phyloP scores from a whole-genome alignment of 35 echinoderm and acorn worm genomes.

The Nesometra sesokonis region DNA sequence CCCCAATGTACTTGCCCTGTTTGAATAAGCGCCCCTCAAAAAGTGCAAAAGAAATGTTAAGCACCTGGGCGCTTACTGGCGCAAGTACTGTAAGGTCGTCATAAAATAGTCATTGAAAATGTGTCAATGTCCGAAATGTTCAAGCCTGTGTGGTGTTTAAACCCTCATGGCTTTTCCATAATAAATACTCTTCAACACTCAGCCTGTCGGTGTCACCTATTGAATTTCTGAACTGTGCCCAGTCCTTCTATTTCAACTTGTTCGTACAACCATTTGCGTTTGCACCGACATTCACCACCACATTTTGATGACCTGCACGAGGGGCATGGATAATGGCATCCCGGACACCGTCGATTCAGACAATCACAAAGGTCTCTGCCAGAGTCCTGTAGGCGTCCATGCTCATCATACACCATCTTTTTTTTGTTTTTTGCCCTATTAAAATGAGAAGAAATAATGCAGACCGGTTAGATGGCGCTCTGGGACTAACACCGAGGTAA shows the following conservation, averaged over 20 bases:
- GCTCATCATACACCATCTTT: slow-evolving; percentile 57
- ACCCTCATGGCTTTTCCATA: background rate
- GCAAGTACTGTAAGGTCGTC: no score
- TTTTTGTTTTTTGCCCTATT: slow-evolving; percentile 5
- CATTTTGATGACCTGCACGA: slow-evolving; percentile 69
- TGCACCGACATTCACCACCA: slow-evolving; percentile 75
- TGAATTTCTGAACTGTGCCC: background rate
- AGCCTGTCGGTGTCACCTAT: background rate
- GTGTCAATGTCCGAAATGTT: background rate
- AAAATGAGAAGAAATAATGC: background rate
- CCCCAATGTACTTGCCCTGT: no score
- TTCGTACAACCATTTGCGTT: slow-evolving; percentile 88
- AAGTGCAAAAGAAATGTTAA: no score
- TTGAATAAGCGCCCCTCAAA: no score
- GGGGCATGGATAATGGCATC: slow-evolving; percentile 83
- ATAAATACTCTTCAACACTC: background rate
- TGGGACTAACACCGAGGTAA: background rate
- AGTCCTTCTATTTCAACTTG: slow-evolving; percentile 67
- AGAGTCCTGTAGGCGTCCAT: slow-evolving; percentile 34
- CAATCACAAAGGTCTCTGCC: slow-evolving; percentile 80
- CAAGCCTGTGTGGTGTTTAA: background rate
- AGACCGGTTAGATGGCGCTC: background rate
- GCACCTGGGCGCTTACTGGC: no score
- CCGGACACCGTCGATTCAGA: slow-evolving; percentile 60
- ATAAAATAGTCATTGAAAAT: background rate